Conservation (phyloP, 2,888 invertebrate genomes). For the Didymodactylos carnosus region DNA sequence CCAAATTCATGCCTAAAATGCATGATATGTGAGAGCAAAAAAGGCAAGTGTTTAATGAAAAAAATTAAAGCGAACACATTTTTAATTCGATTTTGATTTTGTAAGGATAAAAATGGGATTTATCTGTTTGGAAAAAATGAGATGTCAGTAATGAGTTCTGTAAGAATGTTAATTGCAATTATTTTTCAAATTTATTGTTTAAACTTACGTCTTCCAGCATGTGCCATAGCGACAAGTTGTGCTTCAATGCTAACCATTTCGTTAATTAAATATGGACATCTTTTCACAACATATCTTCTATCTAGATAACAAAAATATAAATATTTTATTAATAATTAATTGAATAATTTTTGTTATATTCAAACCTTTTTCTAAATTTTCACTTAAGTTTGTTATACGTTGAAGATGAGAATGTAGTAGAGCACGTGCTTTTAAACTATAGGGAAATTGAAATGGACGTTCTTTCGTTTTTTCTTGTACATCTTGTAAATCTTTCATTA, state of each 20-base stretch:
- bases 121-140: slow-evolving; percentile 5
- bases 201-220: slow-evolving; percentile 54
- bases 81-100: neutral
- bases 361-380: slow-evolving; percentile 29
- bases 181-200: neutral
- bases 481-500: slow-evolving; percentile 71
- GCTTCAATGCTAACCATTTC: slow-evolving; percentile 92
- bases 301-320: slow-evolving; percentile 23
- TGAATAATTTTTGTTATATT: slow-evolving; percentile 21
- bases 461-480: slow-evolving; percentile 89
- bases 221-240: slow-evolving; percentile 62
- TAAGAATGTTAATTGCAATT: no score
- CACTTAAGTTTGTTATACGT: slow-evolving; percentile 43
- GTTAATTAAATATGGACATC: slow-evolving; percentile 79
- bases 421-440: slow-evolving; percentile 66
- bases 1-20: no score
- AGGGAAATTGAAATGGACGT: slow-evolving; percentile 62
- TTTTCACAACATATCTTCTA: slow-evolving; percentile 41
- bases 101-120: neutral
- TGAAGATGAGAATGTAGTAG: slow-evolving; percentile 81
- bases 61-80: no score
- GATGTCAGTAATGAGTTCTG: slow-evolving; percentile 12
- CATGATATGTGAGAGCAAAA: no score
- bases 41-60: no score
- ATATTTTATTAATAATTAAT: slow-evolving; percentile 30